These are phyloP conservation scores for Scaptomyza graminum DNA, from an alignment of 1,140 invertebrate species.

Conservation along the genomic window DNA sequence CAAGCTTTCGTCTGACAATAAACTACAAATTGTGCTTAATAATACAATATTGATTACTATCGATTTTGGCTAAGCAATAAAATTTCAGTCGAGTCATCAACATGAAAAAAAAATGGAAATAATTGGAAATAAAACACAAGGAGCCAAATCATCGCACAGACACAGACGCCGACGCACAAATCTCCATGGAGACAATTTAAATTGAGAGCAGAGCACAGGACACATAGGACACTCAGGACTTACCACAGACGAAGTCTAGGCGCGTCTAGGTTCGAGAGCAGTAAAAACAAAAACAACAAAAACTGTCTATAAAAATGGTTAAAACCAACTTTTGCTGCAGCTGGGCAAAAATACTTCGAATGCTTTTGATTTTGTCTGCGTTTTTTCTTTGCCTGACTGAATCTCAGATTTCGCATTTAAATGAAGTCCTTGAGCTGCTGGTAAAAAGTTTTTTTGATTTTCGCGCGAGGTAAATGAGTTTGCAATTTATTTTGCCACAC, in stretches of 20 bases:
- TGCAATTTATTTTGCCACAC: constrained; percentile 68
- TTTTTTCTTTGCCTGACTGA: constrained; percentile 49
- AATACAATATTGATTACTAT: constrained; percentile 52
- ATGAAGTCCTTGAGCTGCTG: constrained; percentile 41
- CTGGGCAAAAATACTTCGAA: constrained; percentile 23
- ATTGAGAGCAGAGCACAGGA: constrained; percentile 40
- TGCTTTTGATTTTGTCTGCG: constrained; percentile 18
- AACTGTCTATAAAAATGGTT: constrained; percentile 49
- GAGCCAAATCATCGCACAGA: constrained; percentile 19
- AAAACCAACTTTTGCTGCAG: constrained; percentile 59
- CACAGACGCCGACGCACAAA: constrained; percentile 1
- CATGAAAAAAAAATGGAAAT: not conserved
- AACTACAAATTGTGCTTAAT: constrained; percentile 43
- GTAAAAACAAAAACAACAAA: too few relatives aligned
- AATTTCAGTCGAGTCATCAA: constrained; percentile 33
- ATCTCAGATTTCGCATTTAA: constrained; percentile 60
- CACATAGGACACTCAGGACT: constrained; percentile 9
- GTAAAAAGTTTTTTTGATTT: constrained; percentile 55
- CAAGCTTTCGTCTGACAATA: constrained; percentile 32
- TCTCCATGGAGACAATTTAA: constrained; percentile 74
- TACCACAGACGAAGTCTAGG: constrained; percentile 44
- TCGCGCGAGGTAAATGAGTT: constrained; percentile 67
- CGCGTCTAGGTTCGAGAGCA: constrained; percentile 26
- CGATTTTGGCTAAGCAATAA: constrained; percentile 29
- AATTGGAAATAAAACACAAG: constrained; percentile 16